Base-by-base conservation (phyloP, 2,797 vertebrate genomes). In the Ciconia nigra region DNA sequence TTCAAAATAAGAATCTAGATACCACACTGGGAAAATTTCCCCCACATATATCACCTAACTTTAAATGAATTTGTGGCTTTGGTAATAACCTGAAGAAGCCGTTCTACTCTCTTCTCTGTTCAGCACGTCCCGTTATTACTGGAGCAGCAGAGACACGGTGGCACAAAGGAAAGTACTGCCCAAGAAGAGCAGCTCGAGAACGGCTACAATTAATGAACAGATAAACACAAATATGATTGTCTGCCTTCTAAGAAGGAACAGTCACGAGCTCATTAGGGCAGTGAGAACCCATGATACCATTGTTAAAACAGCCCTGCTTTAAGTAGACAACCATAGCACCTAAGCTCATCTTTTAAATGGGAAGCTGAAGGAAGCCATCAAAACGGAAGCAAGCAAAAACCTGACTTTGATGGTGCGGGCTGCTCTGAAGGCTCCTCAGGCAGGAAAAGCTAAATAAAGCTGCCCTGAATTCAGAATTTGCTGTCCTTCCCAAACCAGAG, bases 221-320 rank as follows among this genome's bases (percentile, higher is more conserved):
- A 92, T 90, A 93, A 97, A 96, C 44, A 94, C 39, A 95, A 90
- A 87, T 77, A 82, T 21, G 74, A 84, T 58, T 62, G 63, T 63
- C 71, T 89, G 88, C 76, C 79, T 79, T 93, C 91, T 76, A 82
- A 62, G 65, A 95, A 83, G 83, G 61, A 93, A 85, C 54, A 85
- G 46, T 63, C 83, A 95, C 0, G 2, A 90, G 76, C 83, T 92
- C 83, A 78, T 92, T 73, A 89, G 76, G 90, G 85, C 58, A 59
- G 44, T 5, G 16, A 95, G 89, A 92, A 10, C 57, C 61, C 63
- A 76, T 13, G n/a, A 83, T 11, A 82, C 33, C 5, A 1, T 77
- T 86, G 81, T 57, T 88, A 84, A 78, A 94, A 84, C 19, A 90
- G 63, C 49, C 17, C 31, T 83, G 35, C 47, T 87, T 90, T 73